Evolutionary conservation across 2,888 invertebrate genomes (phyloP), one percentile per base, ranked within the genome.

Genomic region (Phasia obesa): DNA sequence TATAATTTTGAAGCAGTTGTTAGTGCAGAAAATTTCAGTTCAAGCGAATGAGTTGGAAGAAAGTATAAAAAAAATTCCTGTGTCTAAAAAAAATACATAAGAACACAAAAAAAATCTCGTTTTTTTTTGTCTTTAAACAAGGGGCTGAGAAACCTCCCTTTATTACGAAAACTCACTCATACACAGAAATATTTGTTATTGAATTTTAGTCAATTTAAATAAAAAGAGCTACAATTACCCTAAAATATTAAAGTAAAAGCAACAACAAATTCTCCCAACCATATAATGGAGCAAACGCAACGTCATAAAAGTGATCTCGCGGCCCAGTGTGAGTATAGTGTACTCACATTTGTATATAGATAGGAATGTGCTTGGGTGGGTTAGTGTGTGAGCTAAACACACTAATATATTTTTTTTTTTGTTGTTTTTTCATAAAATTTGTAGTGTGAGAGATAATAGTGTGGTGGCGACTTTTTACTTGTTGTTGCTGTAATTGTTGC

Each of bases 231-330:
- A 35, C 11, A 62, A 62, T 53, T 53, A 44, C 60, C 60, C 67
- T 35, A 60, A 67, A 59, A 51, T 65, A 3, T 51, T 23, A 21
- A 38, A 13, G 3, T 57, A n/a, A 57, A 53, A 25, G 1, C 4
- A 44, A 47, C n/a, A 65, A 38, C 2, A 73, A 73, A 44, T 71
- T 78, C 78, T 78, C 59, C 57, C 53, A 25, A 53, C 11, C n/a
- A 55, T n/a, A 31, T 23, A 44, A 55, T 44, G 31, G 21, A 64
- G 64, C 44, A 74, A 74, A 53, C 47, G 69, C 62, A 82, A 82
- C 73, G 78, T 78, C 75, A 78, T 70, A 55, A 44, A 67, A 79
- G 65, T 71, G 79, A 83, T 83, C 83, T 83, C 75, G 75, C 47
- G 79, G 65, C 59, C 75, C 55, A 65, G 9, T 69, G 27, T 35